Base-by-base conservation (phyloP, 2,797 vertebrate genomes). In the Falco peregrinus region DNA sequence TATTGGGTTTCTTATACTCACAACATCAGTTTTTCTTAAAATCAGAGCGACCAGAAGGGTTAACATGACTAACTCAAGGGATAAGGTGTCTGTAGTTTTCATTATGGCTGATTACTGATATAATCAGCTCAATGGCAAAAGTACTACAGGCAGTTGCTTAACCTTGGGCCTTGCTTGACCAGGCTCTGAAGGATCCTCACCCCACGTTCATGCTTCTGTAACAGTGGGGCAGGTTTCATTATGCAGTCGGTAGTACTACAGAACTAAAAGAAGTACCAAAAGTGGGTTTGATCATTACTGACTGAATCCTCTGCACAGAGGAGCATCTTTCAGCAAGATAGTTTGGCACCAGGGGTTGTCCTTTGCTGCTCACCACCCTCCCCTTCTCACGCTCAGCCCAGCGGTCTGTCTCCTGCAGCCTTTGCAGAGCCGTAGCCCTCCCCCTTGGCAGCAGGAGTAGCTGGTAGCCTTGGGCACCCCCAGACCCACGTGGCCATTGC, bases 121-220 rank as follows among this genome's bases (percentile, higher is more conserved):
- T 60, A 90, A 87, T 69, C 51, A 84, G 54, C 78, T 93, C 57
- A 78, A 57, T 12, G 57, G 65, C 69, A 92, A 77, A 90, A 70
- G 43, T 63, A 51, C 29, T 65, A 33, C 81, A 68, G 68, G 0
- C 6, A 56, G 63, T 78, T 59, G 31, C 65, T 89, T 96, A 91
- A 92, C 90, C 89, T 91, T 84, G 84, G 39, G 59, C 59, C 74
- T 90, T 86, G 60, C 65, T 91, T 90, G 90, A 54, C 84, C 65
- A 76, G 70, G 45, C 65, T 87, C 39, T 90, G 83, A 84, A 87
- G 60, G 77, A 54, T 84, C 69, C 73, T 95, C n/a, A 25, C 65
- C 41, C 59, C 1, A 0, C 6, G 35, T 33, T 74, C 26, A 3
- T 8, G 11, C 35, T 69, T 16, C 29, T 50, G 48, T 51, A 96